Conservation (phyloP, 1,140 invertebrate genomes). For the Atta texana region DNA sequence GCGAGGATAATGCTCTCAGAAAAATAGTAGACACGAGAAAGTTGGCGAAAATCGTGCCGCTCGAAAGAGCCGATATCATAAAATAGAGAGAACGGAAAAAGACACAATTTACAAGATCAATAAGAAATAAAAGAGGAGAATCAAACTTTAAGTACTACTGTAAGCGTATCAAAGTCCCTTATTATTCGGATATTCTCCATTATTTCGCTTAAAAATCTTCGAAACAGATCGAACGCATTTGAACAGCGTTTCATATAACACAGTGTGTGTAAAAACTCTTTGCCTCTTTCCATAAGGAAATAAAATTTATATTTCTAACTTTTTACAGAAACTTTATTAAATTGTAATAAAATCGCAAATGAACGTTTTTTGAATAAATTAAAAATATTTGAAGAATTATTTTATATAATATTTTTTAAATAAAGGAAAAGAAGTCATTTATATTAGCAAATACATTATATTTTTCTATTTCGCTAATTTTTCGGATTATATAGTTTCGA, state of each 20-base stretch:
- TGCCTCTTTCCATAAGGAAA: not conserved
- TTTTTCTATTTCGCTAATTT: slow-evolving; percentile 22
- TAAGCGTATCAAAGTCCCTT: slow-evolving; percentile 21
- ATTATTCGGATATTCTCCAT: slow-evolving; percentile 38
- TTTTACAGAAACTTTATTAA: not conserved
- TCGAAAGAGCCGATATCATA: slow-evolving; percentile 38
- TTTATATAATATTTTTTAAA: not conserved
- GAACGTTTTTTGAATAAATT: not conserved
- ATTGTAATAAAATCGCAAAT: not conserved
- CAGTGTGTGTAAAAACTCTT: not conserved
- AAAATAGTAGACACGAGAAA: slow-evolving; percentile 52
- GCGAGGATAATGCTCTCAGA: slow-evolving; percentile 47
- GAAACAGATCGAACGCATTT: slow-evolving; percentile 5
- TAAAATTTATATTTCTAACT: not conserved
- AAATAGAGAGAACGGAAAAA: slow-evolving; percentile 33
- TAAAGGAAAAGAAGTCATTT: not conserved
- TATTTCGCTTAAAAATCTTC: not conserved
- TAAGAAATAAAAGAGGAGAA: slow-evolving; percentile 38
- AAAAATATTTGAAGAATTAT: slow-evolving; percentile 25
- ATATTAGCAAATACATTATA: not conserved
- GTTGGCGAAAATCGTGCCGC: slow-evolving; percentile 43
- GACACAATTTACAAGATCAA: slow-evolving; percentile 58
- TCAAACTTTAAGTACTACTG: slow-evolving; percentile 36
- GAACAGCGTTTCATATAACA: not conserved
- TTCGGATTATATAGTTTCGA: not conserved